Evolutionary conservation across 2,113 vertebrate species (phyloP), one percentile per base, ranked within the genome.

Genomic region (Burhinus bistriatus): DNA sequence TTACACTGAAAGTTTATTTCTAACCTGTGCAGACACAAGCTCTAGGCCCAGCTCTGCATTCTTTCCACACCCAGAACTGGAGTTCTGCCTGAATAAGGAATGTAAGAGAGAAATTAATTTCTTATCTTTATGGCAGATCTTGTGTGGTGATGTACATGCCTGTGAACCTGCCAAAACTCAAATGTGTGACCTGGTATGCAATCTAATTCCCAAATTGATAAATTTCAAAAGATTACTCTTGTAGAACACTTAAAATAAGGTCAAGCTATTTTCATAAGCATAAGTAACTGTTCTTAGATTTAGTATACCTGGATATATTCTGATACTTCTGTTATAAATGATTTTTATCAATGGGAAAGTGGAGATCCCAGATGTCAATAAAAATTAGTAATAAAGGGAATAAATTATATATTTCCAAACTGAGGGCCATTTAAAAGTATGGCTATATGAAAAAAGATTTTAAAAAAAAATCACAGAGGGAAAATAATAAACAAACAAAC

Each of bases 81-180:
- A 95, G 84, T 5, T 91, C 62, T 26, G 94, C 95, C 95, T 95
- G 84, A 10, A 69, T 25, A n/a, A 73, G 81, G 89, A 97, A 90
- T 58, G 66, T 59, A 66, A 12, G 49, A 64, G n/a, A 87, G 57
- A 91, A 91, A 72, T 40, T 2, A 89, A 68, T 9, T 72, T 52
- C 92, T 92, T 95, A 94, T 94, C 89, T 21, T 85, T 83, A 87
- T 42, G 73, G 86, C 65, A 95, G 77, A 96, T 94, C 94, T 89
- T 22, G 70, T 7, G 84, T 86, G 89, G 94, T 89, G 91, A 94
- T 95, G 90, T 3, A 32, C 59, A 23, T 25, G 71, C 55, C 90
- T 78, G 32, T 44, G 89, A 42, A 82, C 72, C 66, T 84, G 93
- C 89, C 93, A 95, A 90, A 30, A 40, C 80, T 90, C 52, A 65